A percentile compares a stretch with the other conserved stretches of the same genome.
phyloP scores from a whole-genome alignment of 2,888 invertebrate species.

The Acrobasis consociella region DNA sequence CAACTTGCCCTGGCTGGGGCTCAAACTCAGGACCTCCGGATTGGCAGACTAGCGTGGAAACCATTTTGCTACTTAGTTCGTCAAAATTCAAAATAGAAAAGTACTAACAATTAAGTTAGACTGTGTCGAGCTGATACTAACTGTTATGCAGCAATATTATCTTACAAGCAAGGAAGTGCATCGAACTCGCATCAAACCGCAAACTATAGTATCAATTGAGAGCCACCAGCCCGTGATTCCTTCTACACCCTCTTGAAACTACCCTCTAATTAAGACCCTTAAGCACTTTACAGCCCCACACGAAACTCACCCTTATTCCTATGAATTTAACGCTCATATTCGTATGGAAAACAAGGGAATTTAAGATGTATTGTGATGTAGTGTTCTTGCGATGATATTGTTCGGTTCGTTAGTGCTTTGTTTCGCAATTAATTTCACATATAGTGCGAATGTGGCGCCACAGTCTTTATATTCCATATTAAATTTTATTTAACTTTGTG shows the following conservation, averaged over 20 bases:
- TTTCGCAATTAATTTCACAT: slow-evolving; percentile 46
- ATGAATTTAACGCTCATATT: slow-evolving; percentile 33
- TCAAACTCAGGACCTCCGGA: too few species aligned
- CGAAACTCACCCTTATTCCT: slow-evolving; percentile 32
- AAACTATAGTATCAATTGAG: slow-evolving; percentile 68
- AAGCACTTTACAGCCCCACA: slow-evolving; percentile 6
- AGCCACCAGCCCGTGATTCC: slow-evolving; percentile 64
- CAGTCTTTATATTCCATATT: background rate
- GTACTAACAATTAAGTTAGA: background rate
- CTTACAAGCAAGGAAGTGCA: slow-evolving; percentile 31
- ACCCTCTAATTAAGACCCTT: slow-evolving; percentile 34
- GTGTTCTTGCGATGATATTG: slow-evolving; percentile 49
- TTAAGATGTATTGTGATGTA: slow-evolving; percentile 36
- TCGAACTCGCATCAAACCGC: slow-evolving; percentile 54
- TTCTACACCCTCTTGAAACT: slow-evolving; percentile 42
- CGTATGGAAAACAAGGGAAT: slow-evolving; percentile 21
- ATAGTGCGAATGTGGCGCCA: slow-evolving; percentile 8
- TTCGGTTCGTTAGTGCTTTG: slow-evolving; percentile 58
- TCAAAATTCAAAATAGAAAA: background rate
- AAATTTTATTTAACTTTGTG: too few species aligned
- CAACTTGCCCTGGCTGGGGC: too few species aligned
- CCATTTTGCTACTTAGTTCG: too few species aligned
- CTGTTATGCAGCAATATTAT: background rate
- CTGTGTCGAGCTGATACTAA: background rate
- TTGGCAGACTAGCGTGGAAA: too few species aligned